These are phyloP conservation scores for Schizaphis graminum DNA, from an alignment of 2,888 invertebrate genomes.

Conservation along the genomic window DNA sequence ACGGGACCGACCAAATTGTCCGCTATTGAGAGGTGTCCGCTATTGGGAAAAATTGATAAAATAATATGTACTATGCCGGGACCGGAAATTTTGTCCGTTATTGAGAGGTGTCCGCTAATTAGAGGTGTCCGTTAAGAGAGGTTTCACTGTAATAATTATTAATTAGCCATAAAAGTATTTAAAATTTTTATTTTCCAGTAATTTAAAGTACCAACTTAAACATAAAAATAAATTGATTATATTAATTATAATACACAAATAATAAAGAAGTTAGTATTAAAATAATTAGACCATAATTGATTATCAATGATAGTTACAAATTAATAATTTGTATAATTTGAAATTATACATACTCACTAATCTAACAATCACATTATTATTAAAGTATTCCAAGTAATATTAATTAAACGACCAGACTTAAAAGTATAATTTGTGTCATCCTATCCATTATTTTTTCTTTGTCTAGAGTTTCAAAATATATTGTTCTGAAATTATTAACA, in stretches of 20 bases:
- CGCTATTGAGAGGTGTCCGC: too few relatives aligned
- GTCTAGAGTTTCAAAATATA: background rate
- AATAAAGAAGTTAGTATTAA: background rate
- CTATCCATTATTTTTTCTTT: background rate
- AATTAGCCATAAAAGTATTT: background rate
- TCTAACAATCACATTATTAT: background rate
- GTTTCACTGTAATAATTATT: too few relatives aligned
- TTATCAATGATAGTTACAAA: background rate
- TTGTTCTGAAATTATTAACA: background rate
- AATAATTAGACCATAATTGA: background rate
- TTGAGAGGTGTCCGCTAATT: too few relatives aligned
- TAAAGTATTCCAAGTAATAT: background rate
- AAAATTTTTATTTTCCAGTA: background rate
- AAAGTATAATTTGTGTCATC: background rate
- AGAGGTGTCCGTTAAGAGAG: too few relatives aligned
- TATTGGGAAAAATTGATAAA: too few relatives aligned
- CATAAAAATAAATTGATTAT: background rate
- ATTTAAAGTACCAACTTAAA: background rate
- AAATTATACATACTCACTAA: background rate
- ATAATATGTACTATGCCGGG: too few relatives aligned
- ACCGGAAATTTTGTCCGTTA: too few relatives aligned
- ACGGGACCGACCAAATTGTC: too few relatives aligned
- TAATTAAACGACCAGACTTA: background rate
- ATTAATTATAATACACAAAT: background rate
- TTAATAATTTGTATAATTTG: too few relatives aligned